Evolutionary conservation across 2,113 vertebrate species (phyloP).

Genomic region (Callopanchax toddi): DNA sequence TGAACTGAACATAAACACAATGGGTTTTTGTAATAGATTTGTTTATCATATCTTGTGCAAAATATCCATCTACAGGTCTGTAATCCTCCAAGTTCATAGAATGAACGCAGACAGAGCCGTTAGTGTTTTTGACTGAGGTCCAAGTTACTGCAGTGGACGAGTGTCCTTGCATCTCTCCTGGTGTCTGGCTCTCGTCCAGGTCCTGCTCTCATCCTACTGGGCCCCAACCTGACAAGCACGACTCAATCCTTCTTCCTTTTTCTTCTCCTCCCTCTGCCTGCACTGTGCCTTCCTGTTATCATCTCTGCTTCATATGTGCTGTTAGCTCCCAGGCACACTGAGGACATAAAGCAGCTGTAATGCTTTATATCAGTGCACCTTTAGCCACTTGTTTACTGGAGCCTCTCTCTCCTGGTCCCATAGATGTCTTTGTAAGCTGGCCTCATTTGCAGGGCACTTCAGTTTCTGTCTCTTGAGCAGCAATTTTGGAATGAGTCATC

Average conservation of each 20-base stretch:
- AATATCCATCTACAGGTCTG: background rate
- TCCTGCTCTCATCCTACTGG: conserved; percentile 55
- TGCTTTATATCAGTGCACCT: conserved; percentile 13
- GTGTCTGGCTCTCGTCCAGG: conserved; percentile 69
- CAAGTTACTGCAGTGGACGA: conserved; percentile 53
- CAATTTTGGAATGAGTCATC: conserved; percentile 54
- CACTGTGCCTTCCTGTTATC: conserved; percentile 12
- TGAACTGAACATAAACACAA: conserved; percentile 13
- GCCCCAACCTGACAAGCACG: conserved; percentile 42
- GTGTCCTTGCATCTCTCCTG: conserved; percentile 71
- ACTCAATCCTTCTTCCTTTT: conserved; percentile 16
- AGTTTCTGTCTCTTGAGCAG: conserved; percentile 26
- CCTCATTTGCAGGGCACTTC: conserved; percentile 27
- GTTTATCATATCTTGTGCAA: too few species aligned
- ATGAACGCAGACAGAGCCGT: background rate
- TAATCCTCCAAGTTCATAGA: background rate
- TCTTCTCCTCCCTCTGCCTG: conserved; percentile 20
- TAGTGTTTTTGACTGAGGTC: conserved; percentile 22
- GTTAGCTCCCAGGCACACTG: conserved; percentile 27
- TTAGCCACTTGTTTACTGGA: conserved; percentile 19
- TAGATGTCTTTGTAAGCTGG: conserved; percentile 14
- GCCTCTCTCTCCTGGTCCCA: background rate
- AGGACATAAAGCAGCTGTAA: conserved; percentile 12
- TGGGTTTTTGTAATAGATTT: background rate
- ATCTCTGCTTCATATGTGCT: conserved; percentile 4